phyloP scores from a whole-genome alignment of 2,113 vertebrate genomes.

The Lates calcarifer region DNA sequence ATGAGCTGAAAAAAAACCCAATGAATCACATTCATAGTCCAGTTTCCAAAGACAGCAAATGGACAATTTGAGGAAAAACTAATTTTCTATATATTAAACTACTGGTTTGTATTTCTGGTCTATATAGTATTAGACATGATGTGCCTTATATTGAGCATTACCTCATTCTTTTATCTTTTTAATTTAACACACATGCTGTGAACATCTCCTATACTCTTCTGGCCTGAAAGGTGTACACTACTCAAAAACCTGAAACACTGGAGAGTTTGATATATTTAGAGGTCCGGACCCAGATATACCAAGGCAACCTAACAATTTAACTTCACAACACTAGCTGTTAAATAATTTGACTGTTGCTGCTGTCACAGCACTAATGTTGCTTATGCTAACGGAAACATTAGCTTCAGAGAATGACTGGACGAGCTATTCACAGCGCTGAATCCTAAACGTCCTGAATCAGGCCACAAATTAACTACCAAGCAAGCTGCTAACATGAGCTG shows the following conservation, averaged over 20 bases:
- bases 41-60: not conserved
- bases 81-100: not conserved
- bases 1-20: slow-evolving; percentile 12
- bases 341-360: not conserved
- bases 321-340: not conserved
- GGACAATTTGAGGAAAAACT: not conserved
- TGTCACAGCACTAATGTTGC: not conserved
- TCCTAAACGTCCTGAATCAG: not conserved
- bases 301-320: not conserved
- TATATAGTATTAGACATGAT: not conserved
- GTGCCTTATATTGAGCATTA: not conserved
- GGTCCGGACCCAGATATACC: not conserved
- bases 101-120: no score
- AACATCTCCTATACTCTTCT: not conserved
- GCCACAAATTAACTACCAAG: not conserved
- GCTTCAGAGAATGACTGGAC: not conserved
- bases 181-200: no score
- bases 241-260: not conserved
- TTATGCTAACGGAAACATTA: not conserved
- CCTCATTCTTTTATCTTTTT: not conserved
- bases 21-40: not conserved
- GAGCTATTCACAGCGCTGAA: not conserved
- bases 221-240: not conserved
- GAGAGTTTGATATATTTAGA: not conserved
- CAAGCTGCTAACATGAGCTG: not conserved